Evolutionary conservation across 2,113 vertebrate species (phyloP).

Genomic region (Dendropsophus ebraccatus): DNA sequence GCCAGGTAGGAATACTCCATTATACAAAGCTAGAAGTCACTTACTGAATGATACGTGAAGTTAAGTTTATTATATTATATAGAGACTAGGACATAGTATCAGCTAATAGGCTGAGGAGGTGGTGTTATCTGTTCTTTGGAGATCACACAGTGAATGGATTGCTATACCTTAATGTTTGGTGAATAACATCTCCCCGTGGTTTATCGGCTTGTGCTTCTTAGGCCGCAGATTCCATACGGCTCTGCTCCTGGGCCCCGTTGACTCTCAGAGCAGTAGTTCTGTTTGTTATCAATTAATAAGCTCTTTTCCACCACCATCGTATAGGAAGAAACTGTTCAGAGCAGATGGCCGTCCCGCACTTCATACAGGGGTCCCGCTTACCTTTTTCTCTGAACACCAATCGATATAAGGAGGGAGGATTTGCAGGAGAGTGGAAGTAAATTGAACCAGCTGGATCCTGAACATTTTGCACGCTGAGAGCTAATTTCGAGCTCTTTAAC

Average conservation of each 20-base stretch:
- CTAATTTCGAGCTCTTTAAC: conserved; percentile 58
- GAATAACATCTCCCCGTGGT: not conserved
- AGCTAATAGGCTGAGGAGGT: no score
- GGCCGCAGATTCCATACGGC: not conserved
- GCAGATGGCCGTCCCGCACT: not conserved
- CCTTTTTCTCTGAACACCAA: conserved; percentile 14
- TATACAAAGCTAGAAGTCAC: no score
- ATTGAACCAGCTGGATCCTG: conserved; percentile 53
- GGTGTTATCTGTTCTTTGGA: no score
- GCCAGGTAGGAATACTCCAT: no score
- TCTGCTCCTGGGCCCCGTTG: not conserved
- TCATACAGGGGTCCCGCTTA: not conserved
- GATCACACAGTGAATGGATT: no score
- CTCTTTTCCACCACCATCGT: not conserved
- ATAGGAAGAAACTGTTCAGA: not conserved
- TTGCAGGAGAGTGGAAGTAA: conserved; percentile 36
- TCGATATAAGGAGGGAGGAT: conserved; percentile 17
- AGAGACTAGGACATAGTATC: no score
- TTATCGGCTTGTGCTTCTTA: not conserved
- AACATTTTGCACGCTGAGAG: conserved; percentile 50
- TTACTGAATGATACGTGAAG: no score
- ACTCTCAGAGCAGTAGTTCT: not conserved
- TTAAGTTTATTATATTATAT: no score
- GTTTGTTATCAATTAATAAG: not conserved
- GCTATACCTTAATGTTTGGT: no score